Evolutionary conservation across 2,113 vertebrate genomes (phyloP).

Genomic region (Rhinolophus ferrumequinum): DNA sequence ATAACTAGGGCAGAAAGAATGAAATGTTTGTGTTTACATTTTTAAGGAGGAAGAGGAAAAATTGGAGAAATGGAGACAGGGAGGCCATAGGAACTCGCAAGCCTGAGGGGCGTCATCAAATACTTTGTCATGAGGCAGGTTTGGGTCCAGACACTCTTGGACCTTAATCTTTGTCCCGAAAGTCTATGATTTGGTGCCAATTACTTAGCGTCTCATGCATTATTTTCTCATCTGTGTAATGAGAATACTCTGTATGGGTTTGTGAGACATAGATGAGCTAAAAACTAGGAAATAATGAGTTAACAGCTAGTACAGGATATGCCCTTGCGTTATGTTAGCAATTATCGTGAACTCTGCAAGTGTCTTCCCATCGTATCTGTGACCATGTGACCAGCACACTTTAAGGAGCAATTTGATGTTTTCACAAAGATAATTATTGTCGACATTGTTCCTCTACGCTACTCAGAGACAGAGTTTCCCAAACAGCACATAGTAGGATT

Average conservation of each 20-base stretch:
- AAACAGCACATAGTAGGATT: neutral
- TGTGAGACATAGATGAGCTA: neutral
- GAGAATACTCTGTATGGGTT: neutral
- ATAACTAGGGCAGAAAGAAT: too few species aligned
- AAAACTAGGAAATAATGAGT: neutral
- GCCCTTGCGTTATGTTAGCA: neutral
- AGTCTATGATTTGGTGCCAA: neutral
- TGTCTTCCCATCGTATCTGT: neutral
- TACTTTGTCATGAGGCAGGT: neutral
- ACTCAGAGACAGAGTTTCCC: neutral
- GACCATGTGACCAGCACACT: too few species aligned
- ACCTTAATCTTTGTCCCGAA: neutral
- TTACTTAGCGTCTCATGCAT: neutral
- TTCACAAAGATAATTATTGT: neutral
- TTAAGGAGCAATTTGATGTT: neutral
- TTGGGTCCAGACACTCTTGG: neutral
- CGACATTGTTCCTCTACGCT: neutral
- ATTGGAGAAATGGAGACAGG: neutral
- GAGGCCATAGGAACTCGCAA: rapidly evolving
- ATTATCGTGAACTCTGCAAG: neutral
- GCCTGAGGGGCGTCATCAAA: neutral
- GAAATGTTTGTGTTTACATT: too few species aligned
- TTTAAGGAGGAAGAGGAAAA: neutral
- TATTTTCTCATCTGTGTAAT: too few species aligned
- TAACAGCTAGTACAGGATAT: too few species aligned